Evolutionary conservation across 2,888 invertebrate genomes (phyloP).

Genomic region (Schizotus pectinicornis): DNA sequence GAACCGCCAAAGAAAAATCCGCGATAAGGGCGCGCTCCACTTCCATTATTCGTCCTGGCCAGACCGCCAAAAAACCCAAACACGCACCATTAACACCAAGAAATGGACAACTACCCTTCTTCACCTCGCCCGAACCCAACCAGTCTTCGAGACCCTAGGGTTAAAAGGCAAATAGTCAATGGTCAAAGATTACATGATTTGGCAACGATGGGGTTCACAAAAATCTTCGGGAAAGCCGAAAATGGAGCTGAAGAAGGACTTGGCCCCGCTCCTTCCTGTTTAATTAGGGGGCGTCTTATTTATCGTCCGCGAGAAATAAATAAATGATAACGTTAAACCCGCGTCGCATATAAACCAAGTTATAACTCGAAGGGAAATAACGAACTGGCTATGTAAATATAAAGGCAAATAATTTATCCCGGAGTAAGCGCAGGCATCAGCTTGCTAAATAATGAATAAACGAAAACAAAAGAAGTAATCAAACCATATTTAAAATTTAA

Average conservation of each 20-base stretch:
- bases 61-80: no score
- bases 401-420: constrained; percentile 42
- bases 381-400: constrained; percentile 36
- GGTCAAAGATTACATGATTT: no score
- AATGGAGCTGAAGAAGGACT: no score
- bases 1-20: neutral
- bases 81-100: no score
- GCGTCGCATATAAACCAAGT: constrained; percentile 24
- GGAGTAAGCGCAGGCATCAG: constrained; percentile 35
- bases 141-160: no score
- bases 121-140: no score
- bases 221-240: no score
- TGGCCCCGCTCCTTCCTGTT: constrained; percentile 12
- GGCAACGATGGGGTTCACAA: no score
- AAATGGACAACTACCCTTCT: no score
- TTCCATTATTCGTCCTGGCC: no score
- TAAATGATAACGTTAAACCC: constrained; percentile 24
- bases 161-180: no score
- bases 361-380: constrained; percentile 30
- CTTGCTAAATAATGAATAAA: constrained; percentile 54
- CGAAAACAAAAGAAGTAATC: constrained; percentile 57
- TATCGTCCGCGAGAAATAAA: constrained; percentile 16
- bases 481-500: constrained; percentile 58
- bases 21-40: no score
- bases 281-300: constrained; percentile 18